These are phyloP conservation scores for Myotis vivesi DNA, from an alignment of 2,797 vertebrate genomes.

Conservation along the genomic window DNA sequence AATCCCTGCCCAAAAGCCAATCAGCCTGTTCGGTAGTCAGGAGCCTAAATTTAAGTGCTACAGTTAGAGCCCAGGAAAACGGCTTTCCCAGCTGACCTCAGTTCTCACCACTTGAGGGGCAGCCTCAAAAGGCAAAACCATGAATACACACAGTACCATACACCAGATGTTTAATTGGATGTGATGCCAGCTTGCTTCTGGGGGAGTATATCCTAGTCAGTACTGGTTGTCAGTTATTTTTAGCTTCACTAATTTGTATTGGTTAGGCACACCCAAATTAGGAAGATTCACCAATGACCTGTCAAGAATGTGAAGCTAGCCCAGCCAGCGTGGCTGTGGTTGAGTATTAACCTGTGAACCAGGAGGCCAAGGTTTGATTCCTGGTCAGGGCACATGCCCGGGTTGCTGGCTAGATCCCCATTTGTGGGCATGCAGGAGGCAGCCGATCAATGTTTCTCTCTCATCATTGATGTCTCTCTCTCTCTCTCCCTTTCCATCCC, in stretches of 20 bases:
- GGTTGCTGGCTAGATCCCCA: too few relatives aligned
- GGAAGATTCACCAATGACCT: conserved; percentile 1
- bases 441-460: too few relatives aligned
- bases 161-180: background rate
- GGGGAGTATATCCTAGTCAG: background rate
- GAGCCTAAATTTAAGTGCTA: background rate
- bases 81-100: conserved; percentile 3
- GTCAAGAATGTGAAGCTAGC: background rate
- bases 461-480: too few relatives aligned
- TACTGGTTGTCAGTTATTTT: conserved; percentile 9
- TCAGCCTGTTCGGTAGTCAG: background rate
- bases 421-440: too few relatives aligned
- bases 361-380: too few relatives aligned
- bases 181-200: background rate
- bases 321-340: too few relatives aligned
- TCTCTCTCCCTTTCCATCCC: too few relatives aligned
- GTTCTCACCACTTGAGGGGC: background rate
- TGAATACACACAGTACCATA: background rate
- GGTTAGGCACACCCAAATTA: background rate
- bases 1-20: background rate
- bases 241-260: background rate
- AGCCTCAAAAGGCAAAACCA: background rate
- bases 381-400: too few relatives aligned
- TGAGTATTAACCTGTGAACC: too few relatives aligned
- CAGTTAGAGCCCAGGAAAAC: background rate